Conservation (phyloP, 2,113 vertebrate genomes). For the Mastomys coucha region DNA sequence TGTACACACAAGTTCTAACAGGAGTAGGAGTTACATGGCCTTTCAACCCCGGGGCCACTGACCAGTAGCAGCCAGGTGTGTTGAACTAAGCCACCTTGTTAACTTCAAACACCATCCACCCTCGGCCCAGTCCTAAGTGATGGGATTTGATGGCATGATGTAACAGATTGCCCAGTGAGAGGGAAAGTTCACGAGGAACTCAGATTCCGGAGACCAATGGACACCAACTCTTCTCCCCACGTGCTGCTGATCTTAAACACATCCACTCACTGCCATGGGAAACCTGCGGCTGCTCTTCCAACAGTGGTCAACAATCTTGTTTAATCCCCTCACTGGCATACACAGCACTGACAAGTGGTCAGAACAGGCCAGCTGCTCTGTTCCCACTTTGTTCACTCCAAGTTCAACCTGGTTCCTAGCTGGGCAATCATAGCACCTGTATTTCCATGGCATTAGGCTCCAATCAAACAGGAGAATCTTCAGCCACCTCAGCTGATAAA, state of each 20-base stretch:
- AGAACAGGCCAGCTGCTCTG: background rate
- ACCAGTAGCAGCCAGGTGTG: background rate
- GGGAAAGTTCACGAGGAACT: background rate
- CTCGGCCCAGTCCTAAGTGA: background rate
- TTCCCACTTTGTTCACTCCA: background rate
- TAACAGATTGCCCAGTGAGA: background rate
- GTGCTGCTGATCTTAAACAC: background rate
- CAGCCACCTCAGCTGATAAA: background rate
- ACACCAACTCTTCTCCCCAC: background rate
- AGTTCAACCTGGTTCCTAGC: background rate
- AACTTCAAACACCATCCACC: conserved; percentile 47
- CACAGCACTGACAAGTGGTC: too few species aligned
- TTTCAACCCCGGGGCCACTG: background rate
- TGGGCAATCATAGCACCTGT: background rate
- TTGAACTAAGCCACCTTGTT: background rate
- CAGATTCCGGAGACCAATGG: background rate
- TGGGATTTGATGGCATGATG: background rate
- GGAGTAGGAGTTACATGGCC: background rate
- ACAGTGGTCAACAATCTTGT: background rate
- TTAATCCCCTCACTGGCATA: background rate
- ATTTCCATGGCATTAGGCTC: background rate
- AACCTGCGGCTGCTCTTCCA: background rate
- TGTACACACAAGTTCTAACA: background rate
- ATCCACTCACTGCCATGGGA: background rate
- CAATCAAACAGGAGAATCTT: background rate